phyloP scores from a whole-genome alignment of 92 coral and sea anemone genomes.

The Isaurus tuberculatus region DNA sequence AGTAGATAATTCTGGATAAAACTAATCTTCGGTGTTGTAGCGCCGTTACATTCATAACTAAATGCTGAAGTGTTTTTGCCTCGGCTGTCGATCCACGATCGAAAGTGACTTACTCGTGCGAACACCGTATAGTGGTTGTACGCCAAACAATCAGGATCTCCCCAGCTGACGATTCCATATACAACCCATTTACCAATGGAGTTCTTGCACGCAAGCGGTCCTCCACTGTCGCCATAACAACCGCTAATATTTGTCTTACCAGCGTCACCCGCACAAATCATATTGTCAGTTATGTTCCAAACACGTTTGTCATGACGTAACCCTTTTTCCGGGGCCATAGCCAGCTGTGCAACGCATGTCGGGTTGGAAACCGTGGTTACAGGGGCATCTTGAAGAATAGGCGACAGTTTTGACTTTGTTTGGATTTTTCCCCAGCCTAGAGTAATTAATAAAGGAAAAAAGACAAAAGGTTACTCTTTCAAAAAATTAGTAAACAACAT shows the following conservation, averaged over 20 bases:
- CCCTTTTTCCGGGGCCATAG: conserved; percentile 21
- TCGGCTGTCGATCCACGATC: conserved; percentile 57
- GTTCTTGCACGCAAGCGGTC: conserved; percentile 65
- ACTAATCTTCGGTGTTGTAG: neutral
- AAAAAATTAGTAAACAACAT: too few relatives aligned
- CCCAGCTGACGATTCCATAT: conserved; percentile 77
- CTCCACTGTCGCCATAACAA: conserved; percentile 75
- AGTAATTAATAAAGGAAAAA: neutral
- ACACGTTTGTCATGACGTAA: conserved; percentile 5
- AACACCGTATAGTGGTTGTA: conserved; percentile 56
- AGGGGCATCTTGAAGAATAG: conserved; percentile 55
- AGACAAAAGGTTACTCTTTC: too few relatives aligned
- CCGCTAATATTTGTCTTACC: conserved; percentile 58
- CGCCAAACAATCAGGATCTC: conserved; percentile 53
- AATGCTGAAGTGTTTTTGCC: neutral
- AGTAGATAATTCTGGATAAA: neutral
- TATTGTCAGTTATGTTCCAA: conserved; percentile 51
- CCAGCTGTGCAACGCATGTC: conserved; percentile 50
- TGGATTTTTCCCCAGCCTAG: conserved; percentile 66
- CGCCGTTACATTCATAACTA: neutral
- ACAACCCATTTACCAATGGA: conserved; percentile 55
- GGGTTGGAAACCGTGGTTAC: conserved; percentile 58
- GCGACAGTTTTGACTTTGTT: conserved; percentile 32
- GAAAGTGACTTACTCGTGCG: conserved; percentile 63
- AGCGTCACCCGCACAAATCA: conserved; percentile 72